Percentiles rank a stretch among this genome's conserved stretches.
These are phyloP conservation scores for Herpetotheres cachinnans DNA, from an alignment of 2,113 vertebrate genomes.

Conservation along the genomic window DNA sequence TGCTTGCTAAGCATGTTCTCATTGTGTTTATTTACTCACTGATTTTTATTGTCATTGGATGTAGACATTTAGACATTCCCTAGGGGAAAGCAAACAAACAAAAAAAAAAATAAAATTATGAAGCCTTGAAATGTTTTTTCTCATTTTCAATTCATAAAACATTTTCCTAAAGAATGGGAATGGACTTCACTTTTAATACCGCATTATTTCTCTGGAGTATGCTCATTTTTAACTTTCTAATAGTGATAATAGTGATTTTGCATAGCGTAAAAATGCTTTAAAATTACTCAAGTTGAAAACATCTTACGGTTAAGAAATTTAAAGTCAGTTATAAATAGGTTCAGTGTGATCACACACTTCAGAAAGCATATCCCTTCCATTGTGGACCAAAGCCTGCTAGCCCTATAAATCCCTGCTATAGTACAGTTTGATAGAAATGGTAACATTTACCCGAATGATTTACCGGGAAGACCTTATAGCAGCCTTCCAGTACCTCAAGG, in stretches of 20 bases:
- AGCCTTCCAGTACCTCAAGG: too few relatives aligned
- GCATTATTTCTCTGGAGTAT: neutral
- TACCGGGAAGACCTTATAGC: too few relatives aligned
- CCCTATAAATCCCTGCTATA: neutral
- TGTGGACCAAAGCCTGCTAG: neutral
- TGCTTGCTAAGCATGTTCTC: neutral
- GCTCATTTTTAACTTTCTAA: neutral
- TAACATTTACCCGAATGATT: neutral
- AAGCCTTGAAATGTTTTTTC: neutral
- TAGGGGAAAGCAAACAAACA: neutral
- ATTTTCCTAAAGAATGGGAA: neutral
- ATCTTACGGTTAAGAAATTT: too few relatives aligned
- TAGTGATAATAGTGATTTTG: rapidly evolving
- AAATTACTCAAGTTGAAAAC: neutral
- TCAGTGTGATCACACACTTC: neutral
- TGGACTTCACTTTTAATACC: neutral
- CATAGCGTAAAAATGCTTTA: rapidly evolving
- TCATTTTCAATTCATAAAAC: neutral
- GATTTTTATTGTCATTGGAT: neutral
- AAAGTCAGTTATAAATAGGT: neutral
- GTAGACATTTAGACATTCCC: neutral
- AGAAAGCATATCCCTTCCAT: neutral
- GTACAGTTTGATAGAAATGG: neutral
- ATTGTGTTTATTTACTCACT: neutral
- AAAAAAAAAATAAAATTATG: neutral